phyloP scores from a whole-genome alignment of 2,113 vertebrate genomes.

The Paradoxurus hermaphroditus region DNA sequence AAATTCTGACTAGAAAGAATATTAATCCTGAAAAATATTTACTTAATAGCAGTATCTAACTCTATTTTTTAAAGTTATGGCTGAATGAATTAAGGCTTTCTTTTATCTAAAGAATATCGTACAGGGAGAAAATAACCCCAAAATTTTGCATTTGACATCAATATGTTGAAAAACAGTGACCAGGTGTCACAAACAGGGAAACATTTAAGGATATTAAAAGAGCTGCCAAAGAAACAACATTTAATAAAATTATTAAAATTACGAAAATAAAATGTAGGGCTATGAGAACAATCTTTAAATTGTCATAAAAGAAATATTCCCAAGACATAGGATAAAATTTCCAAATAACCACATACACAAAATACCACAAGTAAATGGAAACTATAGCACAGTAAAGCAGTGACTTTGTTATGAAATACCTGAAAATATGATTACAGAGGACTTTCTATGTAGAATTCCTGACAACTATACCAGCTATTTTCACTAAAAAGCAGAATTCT shows the following conservation, averaged over 20 bases:
- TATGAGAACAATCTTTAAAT: neutral
- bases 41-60: neutral
- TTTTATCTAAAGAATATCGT: neutral
- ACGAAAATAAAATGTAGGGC: neutral
- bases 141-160: neutral
- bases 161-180: neutral
- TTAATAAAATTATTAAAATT: slow-evolving; percentile 31
- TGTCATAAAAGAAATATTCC: neutral
- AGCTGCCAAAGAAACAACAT: neutral
- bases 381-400: neutral
- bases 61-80: neutral
- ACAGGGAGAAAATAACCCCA: neutral
- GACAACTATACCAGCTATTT: neutral
- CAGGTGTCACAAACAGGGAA: neutral
- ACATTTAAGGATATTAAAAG: neutral
- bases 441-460: slow-evolving; percentile 3
- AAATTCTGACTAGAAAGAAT: slow-evolving; percentile 25
- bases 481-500: slow-evolving; percentile 8
- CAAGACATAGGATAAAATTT: neutral
- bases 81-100: neutral
- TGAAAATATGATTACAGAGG: neutral
- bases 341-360: neutral
- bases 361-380: neutral
- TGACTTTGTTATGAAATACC: neutral
- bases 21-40: neutral